Base-by-base conservation (phyloP, 2,797 vertebrate species). In the Lithobates pipiens region DNA sequence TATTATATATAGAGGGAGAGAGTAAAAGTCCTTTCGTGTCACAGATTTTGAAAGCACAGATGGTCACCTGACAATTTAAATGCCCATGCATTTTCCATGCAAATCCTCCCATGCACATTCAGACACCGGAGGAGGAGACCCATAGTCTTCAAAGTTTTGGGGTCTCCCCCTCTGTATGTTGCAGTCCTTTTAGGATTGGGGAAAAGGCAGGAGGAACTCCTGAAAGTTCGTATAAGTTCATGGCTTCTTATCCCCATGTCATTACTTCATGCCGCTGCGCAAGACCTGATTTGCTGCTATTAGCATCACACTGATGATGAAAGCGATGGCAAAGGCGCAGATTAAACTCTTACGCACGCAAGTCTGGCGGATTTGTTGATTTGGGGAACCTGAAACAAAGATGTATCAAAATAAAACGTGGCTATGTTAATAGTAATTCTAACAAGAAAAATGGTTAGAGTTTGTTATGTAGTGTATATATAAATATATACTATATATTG, bases 281-380 rank as follows among this genome's bases (percentile, higher is more conserved):
- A 99, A 95, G 91, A 99, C 97, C 94, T 99, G 98, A 93, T 99
- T 99, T 93, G 98, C 98, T 0, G 98, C 98, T 21, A 99, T 99
- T 82, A 99, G 96, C 97, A 99, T 99, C 90, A 99, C 98, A 7
- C 98, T 99, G 94, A 99, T 99, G 95, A 99, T 98, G 93, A 99
- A 99, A 88, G 98, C 98, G 0, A 99, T 98, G 89, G 97, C 98
- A 0, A 99, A 99, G 90, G 97, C 98, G 94, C 98, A 98, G 92
- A 99, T 99, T 88, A 99, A 96, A 88, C 97, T 99, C 91, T 99
- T 99, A 76, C 97, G 93, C 89, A 99, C 98, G 0, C 98, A 99
- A 0, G 98, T 99, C 95, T 99, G 98, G 84, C 98, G 97, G 93
- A 99, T 98, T 90, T 99, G 98, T 93, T 99, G 98, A 88, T 96